Evolutionary conservation across 2,797 vertebrate species (phyloP), one percentile per base, ranked within the genome.

Genomic region (Dendrocincla fuliginosa): DNA sequence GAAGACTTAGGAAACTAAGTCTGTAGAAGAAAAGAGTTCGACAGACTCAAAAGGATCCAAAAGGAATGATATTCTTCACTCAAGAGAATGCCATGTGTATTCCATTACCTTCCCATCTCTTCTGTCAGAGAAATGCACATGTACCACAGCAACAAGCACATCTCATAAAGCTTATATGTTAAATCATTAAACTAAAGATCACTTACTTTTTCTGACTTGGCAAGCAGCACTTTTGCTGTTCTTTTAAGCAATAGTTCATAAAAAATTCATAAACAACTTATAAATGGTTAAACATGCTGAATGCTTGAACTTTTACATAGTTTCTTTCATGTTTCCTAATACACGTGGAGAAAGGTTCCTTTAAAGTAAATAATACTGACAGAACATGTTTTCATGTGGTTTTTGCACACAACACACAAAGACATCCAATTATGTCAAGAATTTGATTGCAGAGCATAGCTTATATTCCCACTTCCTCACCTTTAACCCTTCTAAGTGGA

Each of bases 181-280:
- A 93, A 90, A 93, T 84, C 91, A 89, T 94, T 95, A 93, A 89
- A 57, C 76, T 92, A 75, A 95, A 91, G 87, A 97, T 93, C 80
- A 93, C 61, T 94, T 83, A 87, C 68, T 89, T 96, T 78, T 90
- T 96, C 73, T 91, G 93, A 96, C 93, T n/a, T 91, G 71, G 37
- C 44, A 74, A 69, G 46, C 59, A 81, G 44, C 64, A 68, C 60
- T 95, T 90, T 94, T 92, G 90, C 88, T 95, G 47, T 93, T 94
- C 84, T 96, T 87, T 96, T 94, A 87, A 94, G 81, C 84, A 95
- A 57, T 33, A 35, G 91, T 84, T 93, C 76, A 95, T 97, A 90
- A 96, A 97, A 97, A 96, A 98, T 97, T 96, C 94, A 97, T 96
- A 89, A 89, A 52, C 73, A 77, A 89, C 85, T 98, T 86, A 91